These are phyloP conservation scores for Probosciger aterrimus DNA, from an alignment of 2,113 vertebrate species.

Conservation along the genomic window DNA sequence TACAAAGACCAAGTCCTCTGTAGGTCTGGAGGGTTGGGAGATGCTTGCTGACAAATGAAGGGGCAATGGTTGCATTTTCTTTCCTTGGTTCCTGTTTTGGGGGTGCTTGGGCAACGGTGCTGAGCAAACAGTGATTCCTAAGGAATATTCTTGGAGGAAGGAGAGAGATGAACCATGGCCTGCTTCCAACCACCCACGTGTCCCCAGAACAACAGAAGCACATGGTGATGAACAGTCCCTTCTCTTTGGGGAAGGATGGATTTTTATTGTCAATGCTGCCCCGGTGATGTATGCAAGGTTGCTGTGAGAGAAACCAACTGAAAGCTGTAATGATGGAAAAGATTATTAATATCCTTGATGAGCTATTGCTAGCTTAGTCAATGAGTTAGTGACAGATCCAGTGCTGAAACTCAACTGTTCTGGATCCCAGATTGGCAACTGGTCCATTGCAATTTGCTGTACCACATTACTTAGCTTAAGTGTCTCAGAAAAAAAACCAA, in stretches of 20 bases:
- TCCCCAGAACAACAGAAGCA: background rate
- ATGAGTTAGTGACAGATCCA: background rate
- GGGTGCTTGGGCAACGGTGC: background rate
- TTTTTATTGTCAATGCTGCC: background rate
- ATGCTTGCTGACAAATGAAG: background rate
- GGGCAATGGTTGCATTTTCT: background rate
- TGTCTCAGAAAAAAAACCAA: background rate
- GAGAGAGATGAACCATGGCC: background rate
- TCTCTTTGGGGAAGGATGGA: background rate
- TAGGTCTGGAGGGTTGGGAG: background rate
- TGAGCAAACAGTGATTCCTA: background rate
- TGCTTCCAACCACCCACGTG: background rate
- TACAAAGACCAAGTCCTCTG: background rate
- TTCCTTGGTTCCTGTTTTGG: background rate
- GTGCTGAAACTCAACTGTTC: background rate
- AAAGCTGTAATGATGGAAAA: background rate
- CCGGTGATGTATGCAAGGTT: background rate
- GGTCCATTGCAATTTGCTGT: background rate
- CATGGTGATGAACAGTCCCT: background rate
- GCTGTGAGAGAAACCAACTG: background rate
- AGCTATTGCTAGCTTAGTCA: background rate
- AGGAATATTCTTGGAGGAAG: background rate
- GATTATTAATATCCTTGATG: constrained; percentile 1
- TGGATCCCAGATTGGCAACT: background rate
- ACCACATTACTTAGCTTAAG: background rate